phyloP scores from a whole-genome alignment of 2,888 invertebrate species.

The Cosmopolites sordidus region DNA sequence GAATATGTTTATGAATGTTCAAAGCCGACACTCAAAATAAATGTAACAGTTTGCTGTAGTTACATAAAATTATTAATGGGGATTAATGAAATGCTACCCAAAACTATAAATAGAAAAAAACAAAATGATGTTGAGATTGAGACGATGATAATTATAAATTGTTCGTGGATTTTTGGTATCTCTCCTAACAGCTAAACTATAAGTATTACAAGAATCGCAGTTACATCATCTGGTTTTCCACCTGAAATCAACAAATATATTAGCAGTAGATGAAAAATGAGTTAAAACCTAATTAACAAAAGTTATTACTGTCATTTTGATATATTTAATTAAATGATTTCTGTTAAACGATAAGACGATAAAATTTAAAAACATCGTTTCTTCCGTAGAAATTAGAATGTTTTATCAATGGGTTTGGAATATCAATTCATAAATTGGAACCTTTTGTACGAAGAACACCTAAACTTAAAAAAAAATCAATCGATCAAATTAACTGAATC shows the following conservation, averaged over 20 bases:
- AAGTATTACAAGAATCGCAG: conserved; percentile 92
- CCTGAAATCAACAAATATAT: conserved; percentile 60
- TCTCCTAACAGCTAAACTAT: conserved; percentile 38
- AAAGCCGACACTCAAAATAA: not conserved
- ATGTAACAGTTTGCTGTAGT: not conserved
- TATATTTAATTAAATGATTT: no score
- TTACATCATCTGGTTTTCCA: conserved; percentile 98
- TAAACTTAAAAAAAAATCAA: no score
- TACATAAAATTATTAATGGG: not conserved
- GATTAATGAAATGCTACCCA: not conserved
- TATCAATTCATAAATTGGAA: no score
- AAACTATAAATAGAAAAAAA: not conserved
- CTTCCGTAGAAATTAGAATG: no score
- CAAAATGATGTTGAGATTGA: not conserved
- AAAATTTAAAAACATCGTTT: no score
- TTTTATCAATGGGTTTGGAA: no score
- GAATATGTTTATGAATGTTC: not conserved
- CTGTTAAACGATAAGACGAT: no score
- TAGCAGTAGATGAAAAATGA: no score
- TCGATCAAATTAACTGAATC: no score
- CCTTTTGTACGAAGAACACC: no score
- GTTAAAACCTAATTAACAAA: no score
- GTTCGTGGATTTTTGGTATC: not conserved
- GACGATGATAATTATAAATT: not conserved
- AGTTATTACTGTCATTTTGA: no score